phyloP scores from a whole-genome alignment of 1,140 invertebrate species.

The Heliconius eleuchia region DNA sequence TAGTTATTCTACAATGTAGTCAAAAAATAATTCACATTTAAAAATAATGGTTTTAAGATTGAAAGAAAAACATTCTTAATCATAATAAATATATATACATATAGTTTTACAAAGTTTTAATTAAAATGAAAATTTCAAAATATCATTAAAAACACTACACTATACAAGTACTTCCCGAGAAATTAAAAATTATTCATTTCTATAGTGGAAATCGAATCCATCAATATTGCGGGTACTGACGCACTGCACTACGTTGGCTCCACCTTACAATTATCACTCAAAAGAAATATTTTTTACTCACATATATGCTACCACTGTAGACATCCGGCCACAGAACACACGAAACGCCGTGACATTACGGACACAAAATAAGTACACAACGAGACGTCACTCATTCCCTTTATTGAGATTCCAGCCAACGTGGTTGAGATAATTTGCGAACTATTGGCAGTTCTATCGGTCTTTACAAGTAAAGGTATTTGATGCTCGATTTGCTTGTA shows the following conservation, averaged over 20 bases:
- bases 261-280: no score
- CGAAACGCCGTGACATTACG: slow-evolving; percentile 50
- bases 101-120: no score
- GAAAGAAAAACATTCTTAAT: neutral
- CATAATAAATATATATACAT: no score
- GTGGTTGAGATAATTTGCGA: slow-evolving; percentile 42
- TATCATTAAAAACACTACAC: no score
- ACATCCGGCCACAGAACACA: slow-evolving; percentile 28
- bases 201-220: no score
- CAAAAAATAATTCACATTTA: neutral
- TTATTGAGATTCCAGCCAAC: slow-evolving; percentile 58
- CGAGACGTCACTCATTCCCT: slow-evolving; percentile 43
- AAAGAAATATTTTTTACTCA: neutral
- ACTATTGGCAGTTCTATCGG: slow-evolving; percentile 32
- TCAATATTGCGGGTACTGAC: no score
- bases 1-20: slow-evolving; percentile 28
- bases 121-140: no score
- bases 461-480: slow-evolving; percentile 25
- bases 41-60: neutral
- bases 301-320: slow-evolving; percentile 37
- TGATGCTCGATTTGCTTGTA: slow-evolving; percentile 29
- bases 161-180: no score
- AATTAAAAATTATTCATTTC: no score
- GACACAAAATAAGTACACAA: slow-evolving; percentile 55
- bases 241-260: no score